phyloP scores from a whole-genome alignment of 92 coral and sea anemone species.

The Siderastrea siderea region DNA sequence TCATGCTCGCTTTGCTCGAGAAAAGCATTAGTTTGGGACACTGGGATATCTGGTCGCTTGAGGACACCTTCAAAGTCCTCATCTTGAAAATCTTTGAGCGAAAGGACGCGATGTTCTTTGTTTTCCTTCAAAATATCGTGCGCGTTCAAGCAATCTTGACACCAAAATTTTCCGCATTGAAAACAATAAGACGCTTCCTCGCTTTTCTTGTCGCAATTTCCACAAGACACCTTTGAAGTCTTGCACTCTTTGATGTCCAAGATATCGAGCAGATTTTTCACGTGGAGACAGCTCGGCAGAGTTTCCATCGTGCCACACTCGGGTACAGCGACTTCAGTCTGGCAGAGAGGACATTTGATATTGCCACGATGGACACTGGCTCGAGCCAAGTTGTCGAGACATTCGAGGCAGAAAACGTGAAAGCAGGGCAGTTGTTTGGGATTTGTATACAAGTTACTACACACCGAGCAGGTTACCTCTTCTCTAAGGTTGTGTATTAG shows the following conservation, averaged over 20 bases:
- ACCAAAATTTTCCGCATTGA: slow-evolving; percentile 44
- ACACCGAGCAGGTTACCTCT: slow-evolving; percentile 42
- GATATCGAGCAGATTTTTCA: too few species aligned
- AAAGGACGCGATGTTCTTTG: slow-evolving; percentile 46
- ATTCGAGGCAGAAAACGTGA: slow-evolving; percentile 53
- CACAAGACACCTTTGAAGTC: too few species aligned
- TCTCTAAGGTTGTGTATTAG: slow-evolving; percentile 21
- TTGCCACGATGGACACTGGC: slow-evolving; percentile 7
- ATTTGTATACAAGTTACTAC: slow-evolving; percentile 35
- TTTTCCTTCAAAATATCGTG: slow-evolving; percentile 40
- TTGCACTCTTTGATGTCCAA: too few species aligned
- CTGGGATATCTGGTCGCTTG: slow-evolving; percentile 10
- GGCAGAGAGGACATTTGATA: slow-evolving; percentile 47
- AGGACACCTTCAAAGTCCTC: slow-evolving; percentile 33
- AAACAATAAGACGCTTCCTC: slow-evolving; percentile 57
- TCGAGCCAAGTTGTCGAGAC: slow-evolving; percentile 34
- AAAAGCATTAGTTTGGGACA: slow-evolving; percentile 15
- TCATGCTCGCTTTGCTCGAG: slow-evolving; percentile 12
- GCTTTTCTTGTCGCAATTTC: too few species aligned
- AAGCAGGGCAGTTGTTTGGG: slow-evolving; percentile 61
- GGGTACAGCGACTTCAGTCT: too few species aligned
- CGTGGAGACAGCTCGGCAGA: too few species aligned
- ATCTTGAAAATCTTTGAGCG: slow-evolving; percentile 18
- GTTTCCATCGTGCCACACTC: too few species aligned
- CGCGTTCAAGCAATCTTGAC: slow-evolving; percentile 43